These are phyloP conservation scores for Centroberyx gerrardi DNA, from an alignment of 2,797 vertebrate species.

Conservation along the genomic window DNA sequence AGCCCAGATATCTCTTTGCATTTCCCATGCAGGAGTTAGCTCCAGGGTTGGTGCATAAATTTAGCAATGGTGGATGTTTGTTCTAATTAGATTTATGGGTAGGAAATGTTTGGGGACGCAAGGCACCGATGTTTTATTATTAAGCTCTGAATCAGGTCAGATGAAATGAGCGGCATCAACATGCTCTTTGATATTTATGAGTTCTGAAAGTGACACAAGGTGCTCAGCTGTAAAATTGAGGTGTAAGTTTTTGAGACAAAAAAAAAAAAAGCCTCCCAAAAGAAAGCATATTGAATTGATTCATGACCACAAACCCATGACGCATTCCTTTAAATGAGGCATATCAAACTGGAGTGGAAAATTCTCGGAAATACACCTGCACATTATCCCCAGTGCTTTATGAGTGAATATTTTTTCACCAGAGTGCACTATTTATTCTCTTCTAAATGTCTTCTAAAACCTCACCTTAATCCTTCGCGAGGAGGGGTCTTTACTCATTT, in stretches of 20 bases:
- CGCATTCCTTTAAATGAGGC: constrained; percentile 22
- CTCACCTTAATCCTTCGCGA: background rate
- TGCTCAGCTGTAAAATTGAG: constrained; percentile 41
- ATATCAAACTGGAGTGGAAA: background rate
- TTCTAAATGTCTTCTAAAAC: constrained; percentile 14
- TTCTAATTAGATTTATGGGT: constrained; percentile 80
- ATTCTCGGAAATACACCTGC: background rate
- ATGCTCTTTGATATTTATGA: constrained; percentile 73
- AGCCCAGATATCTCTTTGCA: constrained; percentile 74
- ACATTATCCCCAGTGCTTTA: background rate
- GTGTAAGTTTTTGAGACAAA: constrained; percentile 23
- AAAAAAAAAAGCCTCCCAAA: constrained; percentile 21
- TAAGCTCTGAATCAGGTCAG: constrained; percentile 75
- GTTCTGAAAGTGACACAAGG: constrained; percentile 66
- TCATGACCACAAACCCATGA: background rate
- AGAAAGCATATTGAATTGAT: constrained; percentile 18
- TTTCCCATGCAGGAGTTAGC: constrained; percentile 72
- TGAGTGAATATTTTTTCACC: background rate
- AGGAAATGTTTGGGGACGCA: constrained; percentile 76
- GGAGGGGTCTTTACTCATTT: background rate
- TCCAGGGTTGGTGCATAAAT: constrained; percentile 74
- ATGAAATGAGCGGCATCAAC: constrained; percentile 70
- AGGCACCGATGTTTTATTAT: constrained; percentile 74
- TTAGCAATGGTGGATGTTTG: constrained; percentile 76
- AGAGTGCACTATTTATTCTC: background rate